Evolutionary conservation across 2,888 invertebrate species (phyloP).

Genomic region (Phortica magna): DNA sequence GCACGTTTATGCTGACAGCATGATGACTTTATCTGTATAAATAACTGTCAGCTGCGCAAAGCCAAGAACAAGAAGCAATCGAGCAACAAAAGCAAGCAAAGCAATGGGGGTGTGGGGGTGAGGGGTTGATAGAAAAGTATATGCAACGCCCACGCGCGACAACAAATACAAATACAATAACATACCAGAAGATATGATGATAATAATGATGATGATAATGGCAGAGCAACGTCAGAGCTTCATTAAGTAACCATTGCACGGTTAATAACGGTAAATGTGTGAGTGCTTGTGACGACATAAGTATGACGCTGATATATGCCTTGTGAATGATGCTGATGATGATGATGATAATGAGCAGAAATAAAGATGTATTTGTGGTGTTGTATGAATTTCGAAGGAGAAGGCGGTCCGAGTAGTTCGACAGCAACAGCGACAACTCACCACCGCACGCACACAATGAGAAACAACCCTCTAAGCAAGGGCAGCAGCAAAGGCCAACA

Average conservation of each 20-base stretch:
- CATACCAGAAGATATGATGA: constrained; percentile 1
- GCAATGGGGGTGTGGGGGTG: constrained; percentile 28
- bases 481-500: background rate
- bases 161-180: background rate
- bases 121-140: too few species aligned
- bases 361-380: too few species aligned
- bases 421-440: background rate
- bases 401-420: too few species aligned
- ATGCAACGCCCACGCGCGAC: constrained; percentile 11
- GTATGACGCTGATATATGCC: background rate
- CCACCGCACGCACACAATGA: too few species aligned
- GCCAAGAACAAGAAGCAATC: constrained; percentile 40
- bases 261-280: background rate
- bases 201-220: background rate
- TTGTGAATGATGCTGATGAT: background rate
- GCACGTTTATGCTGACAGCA: constrained; percentile 53
- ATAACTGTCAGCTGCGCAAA: constrained; percentile 66
- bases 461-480: background rate
- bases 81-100: constrained; percentile 39
- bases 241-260: background rate
- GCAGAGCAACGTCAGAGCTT: background rate
- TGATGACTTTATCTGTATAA: constrained; percentile 75
- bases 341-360: too few species aligned
- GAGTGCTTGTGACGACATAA: background rate
- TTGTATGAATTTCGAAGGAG: background rate